Evolutionary conservation across 2,888 invertebrate genomes (phyloP), one percentile per base, ranked within the genome.

Genomic region (Muschampia staudingeri): DNA sequence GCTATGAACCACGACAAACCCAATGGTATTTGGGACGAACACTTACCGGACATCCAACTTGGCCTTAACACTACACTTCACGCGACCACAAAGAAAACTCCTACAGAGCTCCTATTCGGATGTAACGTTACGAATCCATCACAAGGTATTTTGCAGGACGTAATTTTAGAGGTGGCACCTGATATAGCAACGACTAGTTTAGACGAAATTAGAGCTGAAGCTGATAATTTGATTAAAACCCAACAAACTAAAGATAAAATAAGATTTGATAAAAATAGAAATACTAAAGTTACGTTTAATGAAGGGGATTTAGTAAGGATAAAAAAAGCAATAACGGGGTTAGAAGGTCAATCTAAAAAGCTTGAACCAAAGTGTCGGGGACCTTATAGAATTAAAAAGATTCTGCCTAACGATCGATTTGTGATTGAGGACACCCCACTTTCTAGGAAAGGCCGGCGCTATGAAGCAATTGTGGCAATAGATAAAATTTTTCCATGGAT

Each of bases 401-500:
- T 83, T 11, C 70, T 85, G n/a, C 71, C 70, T 8, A 77, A 85
- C 30, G 80, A 84, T 40, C 75, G 83, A 52, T 84, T 67, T 76
- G n/a, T 84, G 11, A 56, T 85, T 8, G 83, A 82, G 44, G 82
- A 81, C n/a, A 85, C 82, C 11, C 83, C 85, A 9, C 52, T 82
- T 14, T 88, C 88, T 6, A 71, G 77, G 25, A 86, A 70, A 65
- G 83, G 86, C 19, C 82, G 73, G 16, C 65, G 81, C 1, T 89
- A 89, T 48, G 88, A 89, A 70, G 52, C 69, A 30, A 37, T 85
- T 0, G 84, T 89, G 7, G 83, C 89, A 0, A 65, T 87, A 5
- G 90, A 90, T 70, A 89, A 90, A 78, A 81, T 84, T 9, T 78
- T 82, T 11, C 84, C 81, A 2, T 84, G 82, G 84, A 9, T 82